Percentiles rank a stretch among this genome's conserved stretches.
These are phyloP conservation scores for Cyprinodon variegatus DNA, from an alignment of 2,113 vertebrate genomes.

Conservation along the genomic window DNA sequence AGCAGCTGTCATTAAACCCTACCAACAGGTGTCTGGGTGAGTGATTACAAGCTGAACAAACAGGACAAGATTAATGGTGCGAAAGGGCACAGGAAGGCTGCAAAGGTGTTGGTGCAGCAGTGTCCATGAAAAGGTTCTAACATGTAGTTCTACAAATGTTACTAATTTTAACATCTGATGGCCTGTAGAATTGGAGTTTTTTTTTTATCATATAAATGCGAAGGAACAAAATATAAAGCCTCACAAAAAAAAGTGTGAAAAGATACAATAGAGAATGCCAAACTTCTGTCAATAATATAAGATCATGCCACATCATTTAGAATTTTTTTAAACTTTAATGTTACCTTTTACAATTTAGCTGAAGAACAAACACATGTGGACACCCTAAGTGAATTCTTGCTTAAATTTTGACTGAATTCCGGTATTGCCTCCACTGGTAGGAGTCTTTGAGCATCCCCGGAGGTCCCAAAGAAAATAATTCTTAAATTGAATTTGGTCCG, in stretches of 20 bases:
- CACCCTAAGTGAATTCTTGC: no score
- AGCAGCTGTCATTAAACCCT: slow-evolving; percentile 68
- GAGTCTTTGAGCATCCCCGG: no score
- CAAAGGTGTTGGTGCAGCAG: slow-evolving; percentile 39
- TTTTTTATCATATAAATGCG: slow-evolving; percentile 21
- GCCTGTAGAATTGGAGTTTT: slow-evolving; percentile 11
- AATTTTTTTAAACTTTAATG: background rate
- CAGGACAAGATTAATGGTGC: slow-evolving; percentile 74
- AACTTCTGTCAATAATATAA: background rate
- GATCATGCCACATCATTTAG: background rate
- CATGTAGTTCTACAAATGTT: slow-evolving; percentile 45
- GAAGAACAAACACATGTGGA: no score
- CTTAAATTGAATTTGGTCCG: no score
- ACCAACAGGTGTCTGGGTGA: slow-evolving; percentile 71
- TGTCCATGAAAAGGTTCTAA: slow-evolving; percentile 59
- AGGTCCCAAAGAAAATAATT: no score
- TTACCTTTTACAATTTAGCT: no score
- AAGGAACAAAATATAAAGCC: background rate
- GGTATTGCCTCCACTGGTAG: no score
- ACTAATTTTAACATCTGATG: background rate
- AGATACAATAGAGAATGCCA: background rate
- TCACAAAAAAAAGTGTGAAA: background rate
- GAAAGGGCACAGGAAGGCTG: slow-evolving; percentile 56
- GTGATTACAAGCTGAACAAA: slow-evolving; percentile 73
- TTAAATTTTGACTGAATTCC: no score